phyloP scores from a whole-genome alignment of 2,113 vertebrate genomes.

The Phasianus colchicus region DNA sequence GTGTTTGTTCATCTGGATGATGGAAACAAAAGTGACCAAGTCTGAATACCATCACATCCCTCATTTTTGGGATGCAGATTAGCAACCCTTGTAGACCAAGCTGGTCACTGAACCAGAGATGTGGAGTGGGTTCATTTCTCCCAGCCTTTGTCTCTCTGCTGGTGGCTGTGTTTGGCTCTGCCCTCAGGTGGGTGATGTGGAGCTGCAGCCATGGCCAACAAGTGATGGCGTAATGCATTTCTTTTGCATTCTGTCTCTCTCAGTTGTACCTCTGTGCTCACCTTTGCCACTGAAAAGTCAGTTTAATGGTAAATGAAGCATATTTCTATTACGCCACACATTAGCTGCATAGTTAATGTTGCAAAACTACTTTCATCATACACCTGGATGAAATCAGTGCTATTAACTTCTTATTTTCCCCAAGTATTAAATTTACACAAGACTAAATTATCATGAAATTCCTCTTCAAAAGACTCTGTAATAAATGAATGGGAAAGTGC shows the following conservation, averaged over 20 bases:
- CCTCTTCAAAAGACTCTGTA: neutral
- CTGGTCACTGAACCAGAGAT: neutral
- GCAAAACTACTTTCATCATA: neutral
- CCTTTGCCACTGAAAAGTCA: neutral
- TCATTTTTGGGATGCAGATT: neutral
- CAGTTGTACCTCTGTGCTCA: neutral
- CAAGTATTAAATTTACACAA: neutral
- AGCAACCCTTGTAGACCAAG: neutral
- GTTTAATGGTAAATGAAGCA: conserved; percentile 1
- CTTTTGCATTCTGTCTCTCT: neutral
- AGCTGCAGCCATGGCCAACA: neutral
- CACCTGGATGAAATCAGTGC: conserved; percentile 37
- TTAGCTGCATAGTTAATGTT: conserved; percentile 20
- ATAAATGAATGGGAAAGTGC: neutral
- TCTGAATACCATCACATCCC: neutral
- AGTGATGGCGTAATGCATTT: neutral
- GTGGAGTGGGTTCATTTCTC: neutral
- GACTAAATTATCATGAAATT: conserved; percentile 29
- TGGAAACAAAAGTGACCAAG: neutral
- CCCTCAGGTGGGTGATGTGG: neutral
- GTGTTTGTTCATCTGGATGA: neutral
- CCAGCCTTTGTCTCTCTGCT: neutral
- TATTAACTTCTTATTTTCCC: conserved; percentile 34
- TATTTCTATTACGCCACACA: neutral
- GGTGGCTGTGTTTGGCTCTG: neutral